Conservation (phyloP, 1,140 invertebrate species). For the Brachionus calyciflorus region DNA sequence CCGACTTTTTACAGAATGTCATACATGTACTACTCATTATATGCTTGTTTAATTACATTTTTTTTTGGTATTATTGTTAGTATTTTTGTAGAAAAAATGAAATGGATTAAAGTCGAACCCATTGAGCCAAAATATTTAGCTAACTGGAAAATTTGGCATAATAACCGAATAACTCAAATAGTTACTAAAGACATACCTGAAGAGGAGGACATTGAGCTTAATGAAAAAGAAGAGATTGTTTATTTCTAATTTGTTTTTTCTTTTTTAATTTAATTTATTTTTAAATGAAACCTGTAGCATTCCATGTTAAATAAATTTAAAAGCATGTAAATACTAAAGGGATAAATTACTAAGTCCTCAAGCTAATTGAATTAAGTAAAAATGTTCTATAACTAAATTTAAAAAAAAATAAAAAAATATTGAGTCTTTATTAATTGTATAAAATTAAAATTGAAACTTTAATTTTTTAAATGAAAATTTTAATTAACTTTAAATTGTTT, state of each 20-base stretch:
- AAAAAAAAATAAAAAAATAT: no score
- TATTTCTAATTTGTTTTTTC: conserved; percentile 9
- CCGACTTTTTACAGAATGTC: conserved; percentile 21
- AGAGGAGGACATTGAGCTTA: neutral
- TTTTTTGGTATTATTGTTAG: neutral
- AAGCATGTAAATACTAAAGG: no score
- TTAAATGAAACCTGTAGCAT: no score
- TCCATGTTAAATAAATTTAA: no score
- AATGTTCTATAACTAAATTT: no score
- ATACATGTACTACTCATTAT: conserved; percentile 34
- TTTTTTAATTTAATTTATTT: no score
- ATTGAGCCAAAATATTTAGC: neutral
- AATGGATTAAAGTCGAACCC: neutral
- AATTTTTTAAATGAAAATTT: no score
- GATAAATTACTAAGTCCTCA: no score
- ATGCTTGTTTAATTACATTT: neutral
- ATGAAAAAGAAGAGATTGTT: conserved; percentile 14
- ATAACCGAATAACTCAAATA: neutral
- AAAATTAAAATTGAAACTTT: no score
- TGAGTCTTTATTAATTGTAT: no score
- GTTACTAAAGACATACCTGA: neutral
- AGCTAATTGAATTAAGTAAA: no score
- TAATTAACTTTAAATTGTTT: no score
- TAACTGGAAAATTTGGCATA: conserved; percentile 6
- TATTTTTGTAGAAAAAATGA: conserved; percentile 5